Percentiles rank a stretch among this genome's conserved stretches.
Evolutionary conservation across 2,113 vertebrate genomes (phyloP).

Genomic region (Toxostoma redivivum): DNA sequence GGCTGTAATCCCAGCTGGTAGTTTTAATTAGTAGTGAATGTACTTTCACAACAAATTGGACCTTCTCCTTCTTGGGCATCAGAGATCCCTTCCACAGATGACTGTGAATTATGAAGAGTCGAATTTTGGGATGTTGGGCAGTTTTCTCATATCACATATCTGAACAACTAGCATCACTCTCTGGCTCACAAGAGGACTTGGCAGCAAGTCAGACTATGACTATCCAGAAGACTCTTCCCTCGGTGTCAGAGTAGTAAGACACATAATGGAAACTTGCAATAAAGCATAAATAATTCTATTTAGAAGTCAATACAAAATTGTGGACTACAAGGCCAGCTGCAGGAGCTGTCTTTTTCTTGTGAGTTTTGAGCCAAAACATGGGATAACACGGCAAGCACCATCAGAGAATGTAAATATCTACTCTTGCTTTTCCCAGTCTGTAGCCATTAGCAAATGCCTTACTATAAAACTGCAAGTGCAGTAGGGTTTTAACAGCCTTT

Average conservation of each 20-base stretch:
- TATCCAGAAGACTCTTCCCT: conserved; percentile 4
- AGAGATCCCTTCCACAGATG: conserved; percentile 14
- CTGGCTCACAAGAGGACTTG: conserved; percentile 21
- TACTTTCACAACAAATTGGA: conserved; percentile 46
- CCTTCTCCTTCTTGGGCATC: conserved; percentile 15
- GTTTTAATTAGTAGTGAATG: conserved; percentile 23
- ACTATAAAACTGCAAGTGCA: conserved; percentile 24
- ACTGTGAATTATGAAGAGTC: conserved; percentile 15
- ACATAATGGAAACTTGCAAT: not conserved
- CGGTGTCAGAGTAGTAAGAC: not conserved
- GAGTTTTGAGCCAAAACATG: not conserved
- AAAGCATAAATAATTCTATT: not conserved
- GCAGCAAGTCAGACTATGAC: conserved; percentile 1
- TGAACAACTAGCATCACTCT: conserved; percentile 1
- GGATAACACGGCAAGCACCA: not conserved
- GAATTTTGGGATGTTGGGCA: not conserved
- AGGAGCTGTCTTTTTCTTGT: not conserved
- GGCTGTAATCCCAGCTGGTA: conserved; percentile 38
- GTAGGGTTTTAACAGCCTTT: not conserved
- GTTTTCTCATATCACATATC: not conserved
- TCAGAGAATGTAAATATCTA: not conserved
- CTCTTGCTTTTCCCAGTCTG: not conserved
- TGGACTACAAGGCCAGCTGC: not conserved
- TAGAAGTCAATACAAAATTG: not conserved
- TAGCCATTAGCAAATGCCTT: not conserved